These are phyloP conservation scores for Hypolimnas misippus DNA, from an alignment of 2,888 invertebrate genomes.

Conservation along the genomic window DNA sequence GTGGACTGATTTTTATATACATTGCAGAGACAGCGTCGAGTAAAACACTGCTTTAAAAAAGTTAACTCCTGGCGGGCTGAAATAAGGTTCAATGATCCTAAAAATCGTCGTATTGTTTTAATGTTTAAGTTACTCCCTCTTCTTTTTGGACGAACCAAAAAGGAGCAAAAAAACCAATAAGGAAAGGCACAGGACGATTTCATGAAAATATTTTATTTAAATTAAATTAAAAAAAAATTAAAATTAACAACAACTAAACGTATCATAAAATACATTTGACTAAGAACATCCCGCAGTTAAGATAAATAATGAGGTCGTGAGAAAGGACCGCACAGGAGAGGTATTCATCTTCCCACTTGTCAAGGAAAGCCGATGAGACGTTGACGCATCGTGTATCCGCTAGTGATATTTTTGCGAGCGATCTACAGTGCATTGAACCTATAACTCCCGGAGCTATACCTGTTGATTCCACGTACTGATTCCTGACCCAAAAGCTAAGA, in stretches of 20 bases:
- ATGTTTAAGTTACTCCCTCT: no score
- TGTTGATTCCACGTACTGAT: slow-evolving; percentile 16
- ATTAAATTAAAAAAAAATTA: no score
- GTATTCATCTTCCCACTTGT: slow-evolving; percentile 16
- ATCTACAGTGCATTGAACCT: slow-evolving; percentile 64
- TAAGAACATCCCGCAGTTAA: not conserved
- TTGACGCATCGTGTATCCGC: slow-evolving; percentile 64
- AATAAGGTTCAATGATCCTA: not conserved
- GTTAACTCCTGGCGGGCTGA: not conserved
- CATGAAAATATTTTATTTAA: no score
- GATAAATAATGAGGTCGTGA: slow-evolving; percentile 27
- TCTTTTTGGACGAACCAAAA: no score
- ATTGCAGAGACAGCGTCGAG: no score
- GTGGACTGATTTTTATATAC: no score
- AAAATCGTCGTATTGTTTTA: no score
- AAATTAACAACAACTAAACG: no score
- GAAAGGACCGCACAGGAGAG: slow-evolving; percentile 23
- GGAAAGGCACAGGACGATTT: no score
- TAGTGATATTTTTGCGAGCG: slow-evolving; percentile 60
- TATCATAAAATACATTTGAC: not conserved
- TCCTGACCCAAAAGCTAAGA: not conserved
- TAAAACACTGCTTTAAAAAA: no score
- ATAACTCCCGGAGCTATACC: slow-evolving; percentile 23
- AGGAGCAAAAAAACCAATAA: no score
- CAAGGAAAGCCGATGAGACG: slow-evolving; percentile 29